Evolutionary conservation across 2,113 vertebrate species (phyloP), one percentile per base, ranked within the genome.

Genomic region (Pelecanus crispus): DNA sequence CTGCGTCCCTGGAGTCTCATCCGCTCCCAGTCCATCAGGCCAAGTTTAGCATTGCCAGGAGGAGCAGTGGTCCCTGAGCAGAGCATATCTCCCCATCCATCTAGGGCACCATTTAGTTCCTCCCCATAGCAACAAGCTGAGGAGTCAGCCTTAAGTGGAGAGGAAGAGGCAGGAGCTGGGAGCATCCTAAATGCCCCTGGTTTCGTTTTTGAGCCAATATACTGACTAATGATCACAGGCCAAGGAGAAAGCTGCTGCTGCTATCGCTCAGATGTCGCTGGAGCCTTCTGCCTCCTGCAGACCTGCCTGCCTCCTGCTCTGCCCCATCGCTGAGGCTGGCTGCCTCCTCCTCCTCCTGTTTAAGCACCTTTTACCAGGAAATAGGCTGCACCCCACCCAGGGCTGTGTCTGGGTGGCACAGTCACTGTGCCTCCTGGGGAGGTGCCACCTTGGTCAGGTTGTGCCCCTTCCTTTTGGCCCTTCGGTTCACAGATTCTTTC

Each of bases 61-160:
- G 66, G 44, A 94, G 40, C 49, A 11, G 32, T 0, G 0, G 26
- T 62, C 31, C 49, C 40, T 0, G 1, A 42, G 77, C n/a, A 21
- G 53, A n/a, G 32, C 45, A 6, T 21, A 7, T 58, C 56, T 55
- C 40, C 56, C 36, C n/a, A 38, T 68, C 72, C 73, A 31, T 44
- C 53, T 2, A 29, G 75, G 62, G 16, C 62, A 29, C n/a, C 9
- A 4, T 42, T 65, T 58, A 0, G 8, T 26, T 79, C 58, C 38
- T 91, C 21, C 80, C 80, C 22, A 7, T 4, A 70, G 84, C 84
- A 79, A 40, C 78, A 29, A 85, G 78, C 58, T 45, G 44, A 34
- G 72, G 50, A 89, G 56, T 22, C 77, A 49, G 0, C 40, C 36
- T 28, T 9, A 42, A 73, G 49, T 2, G 4, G 45, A 75, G 40